A percentile compares a stretch with the other conserved stretches of the same genome.
Conservation (phyloP, 2,888 invertebrate genomes). For the Poecilus cupreus region DNA sequence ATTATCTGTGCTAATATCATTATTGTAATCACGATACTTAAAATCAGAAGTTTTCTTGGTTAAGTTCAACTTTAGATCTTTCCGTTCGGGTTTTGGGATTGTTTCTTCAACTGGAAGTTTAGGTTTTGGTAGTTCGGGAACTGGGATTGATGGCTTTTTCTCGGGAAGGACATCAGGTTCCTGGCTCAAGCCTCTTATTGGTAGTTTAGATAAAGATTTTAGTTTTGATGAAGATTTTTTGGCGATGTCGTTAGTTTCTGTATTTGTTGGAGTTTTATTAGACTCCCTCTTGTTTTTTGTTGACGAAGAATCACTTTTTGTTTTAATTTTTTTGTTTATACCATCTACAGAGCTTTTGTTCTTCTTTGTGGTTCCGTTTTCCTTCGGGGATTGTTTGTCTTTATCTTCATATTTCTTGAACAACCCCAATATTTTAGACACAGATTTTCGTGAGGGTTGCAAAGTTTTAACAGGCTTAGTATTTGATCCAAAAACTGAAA, state of each 20-base stretch:
- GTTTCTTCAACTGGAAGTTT: slow-evolving; percentile 23
- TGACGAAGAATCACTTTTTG: slow-evolving; percentile 60
- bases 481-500: slow-evolving; percentile 73
- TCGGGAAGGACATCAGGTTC: not conserved
- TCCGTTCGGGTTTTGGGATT: slow-evolving; percentile 66
- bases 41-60: slow-evolving; percentile 67
- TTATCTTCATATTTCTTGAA: slow-evolving; percentile 84
- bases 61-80: slow-evolving; percentile 79
- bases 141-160: not conserved
- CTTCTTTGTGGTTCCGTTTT: slow-evolving; percentile 63
- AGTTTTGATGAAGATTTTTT: slow-evolving; percentile 49
- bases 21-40: slow-evolving; percentile 32
- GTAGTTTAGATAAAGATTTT: slow-evolving; percentile 51
- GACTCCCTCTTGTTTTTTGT: slow-evolving; percentile 16
- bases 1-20: slow-evolving; percentile 74
- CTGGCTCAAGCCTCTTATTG: slow-evolving; percentile 35
- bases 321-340: slow-evolving; percentile 64
- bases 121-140: not conserved
- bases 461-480: slow-evolving; percentile 70
- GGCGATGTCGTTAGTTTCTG: slow-evolving; percentile 15
- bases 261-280: not conserved
- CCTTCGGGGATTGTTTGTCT: slow-evolving; percentile 72
- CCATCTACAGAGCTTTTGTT: slow-evolving; percentile 65
- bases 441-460: slow-evolving; percentile 79
- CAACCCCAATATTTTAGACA: slow-evolving; percentile 84